A percentile compares a stretch with the other conserved stretches of the same genome.
phyloP scores from a whole-genome alignment of 2,888 invertebrate genomes.

The Homarus gammarus region DNA sequence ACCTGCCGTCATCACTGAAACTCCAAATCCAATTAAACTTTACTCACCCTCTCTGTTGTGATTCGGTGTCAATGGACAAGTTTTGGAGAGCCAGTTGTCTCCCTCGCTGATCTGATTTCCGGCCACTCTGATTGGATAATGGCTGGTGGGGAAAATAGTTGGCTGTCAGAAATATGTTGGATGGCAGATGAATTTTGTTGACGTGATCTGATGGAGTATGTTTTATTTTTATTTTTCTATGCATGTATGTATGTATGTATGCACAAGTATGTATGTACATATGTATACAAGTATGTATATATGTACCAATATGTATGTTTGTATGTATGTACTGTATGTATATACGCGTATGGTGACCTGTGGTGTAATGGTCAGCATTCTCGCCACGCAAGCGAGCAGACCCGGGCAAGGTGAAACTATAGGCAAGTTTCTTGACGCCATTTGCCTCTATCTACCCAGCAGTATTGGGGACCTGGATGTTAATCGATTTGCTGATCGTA shows the following conservation, averaged over 20 bases:
- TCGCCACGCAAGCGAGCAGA: too few species aligned
- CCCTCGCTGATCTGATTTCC: slow-evolving; percentile 48
- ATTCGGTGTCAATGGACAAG: slow-evolving; percentile 35
- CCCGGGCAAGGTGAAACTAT: too few species aligned
- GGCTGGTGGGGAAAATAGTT: not conserved
- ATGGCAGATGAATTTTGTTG: not conserved
- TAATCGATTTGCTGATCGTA: too few species aligned
- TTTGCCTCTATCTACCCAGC: too few species aligned
- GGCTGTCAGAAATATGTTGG: not conserved
- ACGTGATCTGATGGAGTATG: not conserved
- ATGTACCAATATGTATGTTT: slow-evolving; percentile 21
- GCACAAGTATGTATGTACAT: not conserved
- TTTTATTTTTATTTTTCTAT: slow-evolving; percentile 7
- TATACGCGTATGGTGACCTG: too few species aligned
- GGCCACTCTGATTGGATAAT: slow-evolving; percentile 35
- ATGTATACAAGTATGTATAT: slow-evolving; percentile 26
- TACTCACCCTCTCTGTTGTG: slow-evolving; percentile 20
- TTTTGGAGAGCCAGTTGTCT: slow-evolving; percentile 28
- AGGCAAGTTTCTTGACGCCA: too few species aligned
- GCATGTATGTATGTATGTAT: slow-evolving; percentile 15
- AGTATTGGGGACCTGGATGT: too few species aligned
- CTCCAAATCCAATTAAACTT: slow-evolving; percentile 45
- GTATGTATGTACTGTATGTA: slow-evolving; percentile 19
- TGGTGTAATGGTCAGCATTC: too few species aligned
- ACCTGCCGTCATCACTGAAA: not conserved